Base-by-base conservation (phyloP, 2,113 vertebrate species). In the Amia ocellicauda region DNA sequence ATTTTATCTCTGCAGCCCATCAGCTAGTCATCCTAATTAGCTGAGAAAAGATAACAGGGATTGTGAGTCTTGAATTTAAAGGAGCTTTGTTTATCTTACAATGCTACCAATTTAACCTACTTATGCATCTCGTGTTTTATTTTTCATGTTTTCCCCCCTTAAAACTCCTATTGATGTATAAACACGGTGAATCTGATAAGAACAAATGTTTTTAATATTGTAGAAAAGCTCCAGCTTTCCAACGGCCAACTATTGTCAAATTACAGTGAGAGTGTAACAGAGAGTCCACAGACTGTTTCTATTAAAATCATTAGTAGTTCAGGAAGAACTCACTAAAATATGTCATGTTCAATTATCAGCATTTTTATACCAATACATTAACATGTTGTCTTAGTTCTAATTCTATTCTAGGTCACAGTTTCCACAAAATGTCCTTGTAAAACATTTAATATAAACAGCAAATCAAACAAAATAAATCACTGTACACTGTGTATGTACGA, bases 61-160 rank as follows among this genome's bases (percentile, higher is more conserved):
- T 49, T 49, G 26, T 31, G 19, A 53, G 51, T 23, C 20, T 23
- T 53, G 51, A 53, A 53, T 53, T 53, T 19, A 53, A 53, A 53
- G 20, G 9, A 53, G 13, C 27, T 58, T 49, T 27, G 20, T 51
- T 28, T 62, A 51, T 67, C 50, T 23, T 20, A 26, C 17, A 47
- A 41, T 58, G 16, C 51, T 24, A 31, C 26, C 20, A 22, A 53
- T 53, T 53, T 36, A 36, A 36, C 5, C 31, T 36, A 36, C 31
- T 36, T 36, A 36, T 36, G 5, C 31, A 36, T 36, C 31, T 36
- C 11, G 31, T 36, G 20, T 13, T 47, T n/a, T 41, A n/a, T 11
- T 53, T 53, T 24, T 53, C 20, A 53, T 17, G 19, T 20, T n/a
- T 50, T n/a, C 47, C 5, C 31, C 31, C 11, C 31, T 11, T 36